Percentiles rank a stretch among this genome's conserved stretches.
Evolutionary conservation across 2,113 vertebrate species (phyloP).

Genomic region (Falcunculus frontatus): DNA sequence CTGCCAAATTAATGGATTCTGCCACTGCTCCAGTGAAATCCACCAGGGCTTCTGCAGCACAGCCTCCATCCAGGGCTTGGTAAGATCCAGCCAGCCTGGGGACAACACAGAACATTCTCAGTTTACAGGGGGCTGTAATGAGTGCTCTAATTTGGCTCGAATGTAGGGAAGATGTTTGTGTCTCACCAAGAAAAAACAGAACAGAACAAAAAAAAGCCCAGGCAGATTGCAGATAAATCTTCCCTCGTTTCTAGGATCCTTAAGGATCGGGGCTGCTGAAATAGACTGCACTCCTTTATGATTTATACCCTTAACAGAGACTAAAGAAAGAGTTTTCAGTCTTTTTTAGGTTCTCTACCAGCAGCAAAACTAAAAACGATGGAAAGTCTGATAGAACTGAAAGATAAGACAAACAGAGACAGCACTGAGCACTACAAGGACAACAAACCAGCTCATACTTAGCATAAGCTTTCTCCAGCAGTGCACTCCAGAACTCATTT

Average conservation of each 20-base stretch:
- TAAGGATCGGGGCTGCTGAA: background rate
- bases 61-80: slow-evolving; percentile 89
- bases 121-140: background rate
- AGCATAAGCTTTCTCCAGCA: slow-evolving; percentile 92
- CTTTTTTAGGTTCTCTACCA: background rate
- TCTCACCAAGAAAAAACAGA: background rate
- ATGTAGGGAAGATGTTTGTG: background rate
- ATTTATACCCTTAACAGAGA: background rate
- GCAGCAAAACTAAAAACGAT: background rate
- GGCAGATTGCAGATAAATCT: background rate
- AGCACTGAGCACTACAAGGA: background rate
- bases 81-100: slow-evolving; percentile 88
- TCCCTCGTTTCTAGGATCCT: background rate
- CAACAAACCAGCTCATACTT: slow-evolving; percentile 72
- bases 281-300: background rate
- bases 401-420: background rate
- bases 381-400: background rate
- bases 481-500: slow-evolving; percentile 92
- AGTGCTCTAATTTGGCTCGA: background rate
- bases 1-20: slow-evolving; percentile 81
- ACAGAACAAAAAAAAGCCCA: background rate
- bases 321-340: background rate
- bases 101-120: background rate
- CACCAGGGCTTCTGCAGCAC: slow-evolving; percentile 89
- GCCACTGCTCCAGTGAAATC: slow-evolving; percentile 92